Percentiles rank a stretch among this genome's conserved stretches.
phyloP scores from a whole-genome alignment of 2,113 vertebrate genomes.

The Cairina moschata region DNA sequence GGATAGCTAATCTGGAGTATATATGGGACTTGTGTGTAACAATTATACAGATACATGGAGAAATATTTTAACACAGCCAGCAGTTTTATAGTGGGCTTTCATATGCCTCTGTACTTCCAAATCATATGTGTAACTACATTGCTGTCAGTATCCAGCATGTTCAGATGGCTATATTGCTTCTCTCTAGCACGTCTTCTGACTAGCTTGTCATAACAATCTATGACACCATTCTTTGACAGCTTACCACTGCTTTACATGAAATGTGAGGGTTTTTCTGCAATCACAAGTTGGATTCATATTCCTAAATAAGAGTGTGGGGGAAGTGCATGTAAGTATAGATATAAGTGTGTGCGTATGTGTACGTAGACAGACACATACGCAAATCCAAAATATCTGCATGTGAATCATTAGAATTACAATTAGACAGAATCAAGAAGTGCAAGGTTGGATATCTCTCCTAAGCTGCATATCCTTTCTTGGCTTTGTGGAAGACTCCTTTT shows the following conservation, averaged over 20 bases:
- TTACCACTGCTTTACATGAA: neutral
- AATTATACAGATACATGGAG: neutral
- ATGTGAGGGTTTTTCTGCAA: neutral
- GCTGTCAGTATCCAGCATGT: neutral
- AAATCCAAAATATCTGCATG: neutral
- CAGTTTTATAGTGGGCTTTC: neutral
- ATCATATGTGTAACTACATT: fast-evolving
- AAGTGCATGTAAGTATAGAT: neutral
- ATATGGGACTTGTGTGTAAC: neutral
- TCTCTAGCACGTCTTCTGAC: neutral
- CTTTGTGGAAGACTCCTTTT: neutral
- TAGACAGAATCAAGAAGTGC: neutral
- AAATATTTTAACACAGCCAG: neutral
- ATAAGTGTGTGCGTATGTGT: neutral
- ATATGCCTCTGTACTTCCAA: neutral
- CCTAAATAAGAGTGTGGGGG: neutral
- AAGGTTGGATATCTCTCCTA: neutral
- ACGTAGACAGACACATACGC: neutral
- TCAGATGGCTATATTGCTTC: neutral
- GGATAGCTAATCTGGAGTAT: neutral
- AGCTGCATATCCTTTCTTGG: neutral
- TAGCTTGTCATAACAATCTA: neutral
- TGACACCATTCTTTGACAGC: neutral
- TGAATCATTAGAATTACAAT: neutral
- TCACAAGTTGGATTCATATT: neutral